Evolutionary conservation across 2,888 invertebrate species (phyloP), one percentile per base, ranked within the genome.

Genomic region (Brachyptera risi): DNA sequence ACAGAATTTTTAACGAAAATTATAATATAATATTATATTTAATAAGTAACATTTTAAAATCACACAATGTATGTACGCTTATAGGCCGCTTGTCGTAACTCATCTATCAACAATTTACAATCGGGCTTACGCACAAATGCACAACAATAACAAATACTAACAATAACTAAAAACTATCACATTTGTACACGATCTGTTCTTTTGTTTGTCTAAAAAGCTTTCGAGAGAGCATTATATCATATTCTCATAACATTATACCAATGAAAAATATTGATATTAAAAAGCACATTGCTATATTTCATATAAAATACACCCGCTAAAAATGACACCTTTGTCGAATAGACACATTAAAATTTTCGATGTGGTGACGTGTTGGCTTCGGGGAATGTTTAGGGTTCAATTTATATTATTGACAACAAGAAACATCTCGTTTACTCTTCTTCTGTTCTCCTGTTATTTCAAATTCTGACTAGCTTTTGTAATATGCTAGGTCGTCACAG

Each of bases 1-100:
- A 63, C 63, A 63, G 63, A 63, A 63, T 56, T 59, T 58, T 51
- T 31, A 62, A 62, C 62, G 56, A 24, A 63, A 62, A 63, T 17
- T 31, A 56, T 56, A 51, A 61, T n/a, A 56, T 56, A 59, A 59
- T 44, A 61, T 17, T 44, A 44, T 19, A 44, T 21, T 19, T 21
- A 21, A 11, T 44, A 31, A 7, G 5, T 31, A 31, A n/a, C 42
- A 42, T 42, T 42, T 42, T 21, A 42, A 19, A 19, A 42, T 42
- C 17, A 51, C 50, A 31, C n/a, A 51, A 26, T 3, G 50, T 21
- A 58, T 58, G 58, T 58, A 59, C 62, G 50, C 37, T 56, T 56
- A 49, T 62, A 62, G 62, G 62, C 62, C 62, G 62, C 58, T 59
- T 47, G 59, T 59, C 21, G 54, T 54, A 54, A 54, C 35, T 54